A percentile compares a stretch with the other conserved stretches of the same genome.
Evolutionary conservation across 2,113 vertebrate genomes (phyloP).

Genomic region (Dolichotis patagonum): DNA sequence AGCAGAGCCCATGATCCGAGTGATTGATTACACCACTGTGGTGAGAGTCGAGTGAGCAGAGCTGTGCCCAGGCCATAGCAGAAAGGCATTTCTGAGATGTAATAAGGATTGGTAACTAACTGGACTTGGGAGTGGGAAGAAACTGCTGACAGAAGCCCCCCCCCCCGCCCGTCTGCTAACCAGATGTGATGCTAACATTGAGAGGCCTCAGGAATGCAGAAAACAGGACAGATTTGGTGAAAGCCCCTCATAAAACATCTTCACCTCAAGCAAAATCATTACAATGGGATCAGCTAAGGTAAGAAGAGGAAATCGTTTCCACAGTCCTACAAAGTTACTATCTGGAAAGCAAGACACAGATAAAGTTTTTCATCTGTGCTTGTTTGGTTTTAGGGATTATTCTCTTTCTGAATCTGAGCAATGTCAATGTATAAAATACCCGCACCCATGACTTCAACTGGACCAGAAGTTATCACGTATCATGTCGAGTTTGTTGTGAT

Average conservation of each 20-base stretch:
- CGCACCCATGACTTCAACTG: slow-evolving; percentile 37
- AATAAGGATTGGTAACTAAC: not conserved
- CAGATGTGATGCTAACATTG: no score
- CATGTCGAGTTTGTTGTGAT: not conserved
- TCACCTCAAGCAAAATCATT: not conserved
- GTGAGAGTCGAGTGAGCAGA: not conserved
- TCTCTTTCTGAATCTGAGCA: not conserved
- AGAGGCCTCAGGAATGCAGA: not conserved
- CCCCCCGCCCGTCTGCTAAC: not conserved
- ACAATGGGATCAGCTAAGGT: not conserved
- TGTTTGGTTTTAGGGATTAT: slow-evolving; percentile 71
- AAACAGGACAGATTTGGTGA: not conserved
- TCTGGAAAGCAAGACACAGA: not conserved
- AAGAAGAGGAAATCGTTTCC: not conserved
- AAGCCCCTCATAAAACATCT: not conserved
- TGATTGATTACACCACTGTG: not conserved
- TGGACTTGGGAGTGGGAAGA: not conserved
- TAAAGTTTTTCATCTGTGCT: not conserved
- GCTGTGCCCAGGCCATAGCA: not conserved
- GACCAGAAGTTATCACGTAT: slow-evolving; percentile 39
- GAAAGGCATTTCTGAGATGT: not conserved
- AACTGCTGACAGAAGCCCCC: not conserved
- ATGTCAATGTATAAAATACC: not conserved
- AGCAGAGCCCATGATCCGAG: not conserved
- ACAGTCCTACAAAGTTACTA: not conserved